Conservation (phyloP, 2,888 invertebrate genomes). For the Miltochrista miniata region DNA sequence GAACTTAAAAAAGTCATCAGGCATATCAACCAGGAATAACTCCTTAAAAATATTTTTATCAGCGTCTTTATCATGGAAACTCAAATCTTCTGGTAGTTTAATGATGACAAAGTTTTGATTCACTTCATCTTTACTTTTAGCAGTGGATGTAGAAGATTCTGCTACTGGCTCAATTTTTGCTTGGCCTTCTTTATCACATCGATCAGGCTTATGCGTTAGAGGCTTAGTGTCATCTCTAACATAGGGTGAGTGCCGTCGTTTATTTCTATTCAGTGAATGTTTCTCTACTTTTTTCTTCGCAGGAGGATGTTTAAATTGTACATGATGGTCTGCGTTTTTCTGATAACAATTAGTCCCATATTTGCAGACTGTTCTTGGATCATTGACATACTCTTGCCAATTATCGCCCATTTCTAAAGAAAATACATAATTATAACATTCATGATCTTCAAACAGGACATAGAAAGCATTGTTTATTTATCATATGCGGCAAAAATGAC, state of each 20-base stretch:
- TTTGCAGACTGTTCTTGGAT: conserved; percentile 86
- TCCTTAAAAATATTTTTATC: conserved; percentile 85
- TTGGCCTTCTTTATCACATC: background rate
- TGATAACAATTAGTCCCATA: conserved; percentile 93
- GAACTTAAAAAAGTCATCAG: conserved; percentile 93
- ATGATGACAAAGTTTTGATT: conserved; percentile 13
- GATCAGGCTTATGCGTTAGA: conserved; percentile 3
- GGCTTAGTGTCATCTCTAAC: conserved; percentile 24
- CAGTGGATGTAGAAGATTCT: background rate
- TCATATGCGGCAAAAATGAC: too few relatives aligned
- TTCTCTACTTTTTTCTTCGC: conserved; percentile 43
- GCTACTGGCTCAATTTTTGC: background rate
- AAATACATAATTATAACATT: too few relatives aligned
- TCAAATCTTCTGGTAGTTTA: conserved; percentile 52
- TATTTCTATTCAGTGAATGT: conserved; percentile 26
- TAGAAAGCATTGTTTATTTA: too few relatives aligned
- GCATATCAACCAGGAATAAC: conserved; percentile 93
- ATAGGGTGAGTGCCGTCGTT: conserved; percentile 52
- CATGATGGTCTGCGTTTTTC: conserved; percentile 88
- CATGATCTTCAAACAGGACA: background rate
- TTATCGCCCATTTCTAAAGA: conserved; percentile 60
- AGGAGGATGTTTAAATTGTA: conserved; percentile 90
- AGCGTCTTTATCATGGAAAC: conserved; percentile 68
- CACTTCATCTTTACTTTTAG: conserved; percentile 3
- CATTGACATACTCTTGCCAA: conserved; percentile 61